A percentile compares a stretch with the other conserved stretches of the same genome.
Conservation (phyloP, 2,888 invertebrate species). For the Chaitophorus viminalis region DNA sequence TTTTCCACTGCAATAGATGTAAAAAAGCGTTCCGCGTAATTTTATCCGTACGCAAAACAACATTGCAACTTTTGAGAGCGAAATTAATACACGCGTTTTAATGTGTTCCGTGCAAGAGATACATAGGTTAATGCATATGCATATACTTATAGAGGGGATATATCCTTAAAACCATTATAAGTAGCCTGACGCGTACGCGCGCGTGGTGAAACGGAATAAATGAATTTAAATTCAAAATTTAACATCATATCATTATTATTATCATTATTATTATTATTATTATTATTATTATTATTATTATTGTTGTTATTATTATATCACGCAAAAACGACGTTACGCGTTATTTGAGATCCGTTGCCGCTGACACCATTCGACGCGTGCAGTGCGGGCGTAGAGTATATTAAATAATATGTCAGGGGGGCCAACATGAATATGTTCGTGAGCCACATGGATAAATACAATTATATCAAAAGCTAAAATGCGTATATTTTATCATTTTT, state of each 20-base stretch:
- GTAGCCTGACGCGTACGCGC: not conserved
- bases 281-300: too few relatives aligned
- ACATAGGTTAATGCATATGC: too few relatives aligned
- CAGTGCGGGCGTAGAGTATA: not conserved
- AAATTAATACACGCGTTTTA: slow-evolving; percentile 35
- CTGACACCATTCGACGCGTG: not conserved
- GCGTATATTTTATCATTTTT: too few relatives aligned
- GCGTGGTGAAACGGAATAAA: slow-evolving; percentile 8
- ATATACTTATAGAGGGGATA: not conserved
- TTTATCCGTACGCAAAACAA: not conserved
- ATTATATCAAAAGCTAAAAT: too few relatives aligned
- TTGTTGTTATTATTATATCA: not conserved
- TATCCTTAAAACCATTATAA: slow-evolving; percentile 13
- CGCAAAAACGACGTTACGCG: not conserved
- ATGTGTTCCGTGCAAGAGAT: slow-evolving; percentile 14
- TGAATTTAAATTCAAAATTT: slow-evolving; percentile 39
- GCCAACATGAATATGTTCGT: too few relatives aligned
- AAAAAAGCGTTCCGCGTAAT: slow-evolving; percentile 1
- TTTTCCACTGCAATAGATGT: not conserved
- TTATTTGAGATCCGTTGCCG: not conserved
- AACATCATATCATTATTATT: not conserved
- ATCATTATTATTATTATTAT: too few relatives aligned
- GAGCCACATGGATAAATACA: too few relatives aligned
- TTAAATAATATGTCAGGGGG: too few relatives aligned
- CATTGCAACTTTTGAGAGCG: slow-evolving; percentile 11